Percentiles rank a stretch among this genome's conserved stretches.
Evolutionary conservation across 2,797 vertebrate genomes (phyloP).

Genomic region (Intellagama lesueurii): DNA sequence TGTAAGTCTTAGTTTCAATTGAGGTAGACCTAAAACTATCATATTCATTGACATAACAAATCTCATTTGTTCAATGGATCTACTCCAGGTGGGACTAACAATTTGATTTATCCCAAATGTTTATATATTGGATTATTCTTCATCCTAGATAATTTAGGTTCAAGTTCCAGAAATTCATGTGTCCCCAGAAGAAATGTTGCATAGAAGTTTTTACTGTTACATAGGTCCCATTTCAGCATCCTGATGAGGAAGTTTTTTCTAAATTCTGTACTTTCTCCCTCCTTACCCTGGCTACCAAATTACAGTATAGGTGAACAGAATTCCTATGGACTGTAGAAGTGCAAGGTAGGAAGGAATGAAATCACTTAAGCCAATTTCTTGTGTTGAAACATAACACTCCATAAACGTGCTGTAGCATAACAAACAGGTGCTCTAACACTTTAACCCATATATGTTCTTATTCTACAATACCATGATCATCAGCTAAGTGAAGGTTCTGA

Average conservation of each 20-base stretch:
- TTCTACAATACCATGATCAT: neutral
- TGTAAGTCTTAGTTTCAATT: no score
- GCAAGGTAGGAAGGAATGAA: neutral
- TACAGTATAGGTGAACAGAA: neutral
- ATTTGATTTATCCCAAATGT: conserved; percentile 8
- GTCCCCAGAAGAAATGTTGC: neutral
- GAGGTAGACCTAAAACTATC: no score
- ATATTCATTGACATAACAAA: no score
- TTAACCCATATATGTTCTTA: neutral
- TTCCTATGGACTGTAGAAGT: neutral
- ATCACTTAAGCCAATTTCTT: neutral
- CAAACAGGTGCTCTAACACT: neutral
- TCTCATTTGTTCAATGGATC: no score
- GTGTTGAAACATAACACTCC: neutral
- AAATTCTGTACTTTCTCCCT: neutral
- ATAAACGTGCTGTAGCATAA: neutral
- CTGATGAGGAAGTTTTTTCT: neutral
- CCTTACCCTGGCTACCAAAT: neutral
- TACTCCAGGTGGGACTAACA: no score
- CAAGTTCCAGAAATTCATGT: no score
- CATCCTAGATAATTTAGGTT: neutral
- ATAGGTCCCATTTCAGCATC: neutral
- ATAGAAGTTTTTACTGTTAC: neutral
- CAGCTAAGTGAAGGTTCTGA: neutral
- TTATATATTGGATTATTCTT: neutral